Base-by-base conservation (phyloP, 2,797 vertebrate species). In the Sebastes glaucus region DNA sequence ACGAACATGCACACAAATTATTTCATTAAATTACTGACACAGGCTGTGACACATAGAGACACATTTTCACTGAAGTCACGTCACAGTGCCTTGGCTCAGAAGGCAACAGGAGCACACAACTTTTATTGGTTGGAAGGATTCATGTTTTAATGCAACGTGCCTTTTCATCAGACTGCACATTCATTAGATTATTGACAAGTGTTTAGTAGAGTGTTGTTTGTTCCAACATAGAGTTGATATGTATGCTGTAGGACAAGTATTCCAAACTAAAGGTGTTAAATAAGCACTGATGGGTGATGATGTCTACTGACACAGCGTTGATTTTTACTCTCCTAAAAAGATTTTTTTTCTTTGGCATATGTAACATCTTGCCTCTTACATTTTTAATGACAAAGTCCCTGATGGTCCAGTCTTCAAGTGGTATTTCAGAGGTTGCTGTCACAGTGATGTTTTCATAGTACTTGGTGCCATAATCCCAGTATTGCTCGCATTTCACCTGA, bases 401-500 rank as follows among this genome's bases (percentile, higher is more conserved):
- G 94, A 98, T 96, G 63, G 97, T 98, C 98, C 98, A 99, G 81
- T 98, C 97, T 1, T 97, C 97, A 78, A 98, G 95, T 74, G 92
- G 61, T 71, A 96, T 88, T 91, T 98, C 97, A 1, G 97, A 96
- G 0, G 94, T 95, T 81, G 95, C 92, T 32, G 94, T 96, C 77
- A 99, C 97, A 23, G 90, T 93, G 80, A 98, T 91, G 78, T 97
- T 96, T 65, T 93, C 95, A 20, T 94, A 98, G 85, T 88, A 92
- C 87, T 94, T 96, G 14, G 91, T 92, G 55, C 94, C 92, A 61
- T 94, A 87, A 46, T 96, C 94, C 98, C 98, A 99, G 92, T 99
- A 99, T 77, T 97, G 96, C 85, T 99, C 98, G 94, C 98, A 99
- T 95, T 99, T 99, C 22, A 96, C 92, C 96, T 97, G 73, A 16